Evolutionary conservation across 2,113 vertebrate species (phyloP), one percentile per base, ranked within the genome.

Genomic region (Pantherophis guttatus): DNA sequence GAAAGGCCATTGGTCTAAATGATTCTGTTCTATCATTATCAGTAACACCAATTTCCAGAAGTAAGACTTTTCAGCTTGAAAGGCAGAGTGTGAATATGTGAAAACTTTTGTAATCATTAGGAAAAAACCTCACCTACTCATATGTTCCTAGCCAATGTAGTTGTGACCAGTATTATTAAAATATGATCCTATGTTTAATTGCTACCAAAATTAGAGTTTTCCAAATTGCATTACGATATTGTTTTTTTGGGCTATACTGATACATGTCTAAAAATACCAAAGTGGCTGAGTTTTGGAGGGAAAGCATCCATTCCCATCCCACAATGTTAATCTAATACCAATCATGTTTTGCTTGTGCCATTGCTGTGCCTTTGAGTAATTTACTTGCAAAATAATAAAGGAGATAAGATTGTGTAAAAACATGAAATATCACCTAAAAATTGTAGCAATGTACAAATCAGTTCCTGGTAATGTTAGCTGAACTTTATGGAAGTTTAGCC

Each of bases 211-310:
- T 2, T 8, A 52, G 23, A 70, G n/a, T 15, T 86, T 90, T 93
- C 52, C 85, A 59, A 86, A 86, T 86, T 62, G 15, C 94, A 90
- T 96, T 93, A 96, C 95, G 88, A 96, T 88, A 96, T 95, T 93
- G 94, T 39, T 94, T 96, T 95, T 95, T 48, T 81, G 33, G 44
- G 33, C 75, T 44, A 39, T 44, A 81, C 75, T 81, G 75, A 81
- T 81, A 81, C 33, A 81, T 81, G 70, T 19, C 70, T 81, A 81
- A 81, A 81, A 81, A 9, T 39, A 44, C 33, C 17, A 21, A 21
- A 44, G 75, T 81, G 75, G 75, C 33, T 81, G 75, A 81, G 33
- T 44, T 81, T 81, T 44, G 33, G 19, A 81, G 33, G 17, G 75
- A 44, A 0, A 95, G 91, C 94, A 93, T 95, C 94, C 21, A 92